Evolutionary conservation across 2,797 vertebrate genomes (phyloP).

Genomic region (Lepidocolaptes lacrymiger): DNA sequence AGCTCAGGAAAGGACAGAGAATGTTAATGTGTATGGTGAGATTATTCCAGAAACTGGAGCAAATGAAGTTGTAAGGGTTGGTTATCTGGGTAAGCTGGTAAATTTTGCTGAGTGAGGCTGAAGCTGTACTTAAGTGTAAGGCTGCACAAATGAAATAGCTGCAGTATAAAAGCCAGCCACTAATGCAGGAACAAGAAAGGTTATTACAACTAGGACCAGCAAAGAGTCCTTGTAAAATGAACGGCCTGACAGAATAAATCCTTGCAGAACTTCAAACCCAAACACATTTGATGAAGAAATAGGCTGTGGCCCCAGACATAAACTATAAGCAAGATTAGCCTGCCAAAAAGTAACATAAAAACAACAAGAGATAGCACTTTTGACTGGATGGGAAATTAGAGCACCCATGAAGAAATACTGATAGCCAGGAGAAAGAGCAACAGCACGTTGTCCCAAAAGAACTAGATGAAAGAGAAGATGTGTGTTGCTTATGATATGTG

Average conservation of each 20-base stretch:
- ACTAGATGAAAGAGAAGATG: not conserved
- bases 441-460: not conserved
- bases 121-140: not conserved
- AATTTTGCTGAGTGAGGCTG: not conserved
- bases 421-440: not conserved
- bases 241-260: not conserved
- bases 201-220: not conserved
- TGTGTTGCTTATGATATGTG: not conserved
- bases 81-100: not conserved
- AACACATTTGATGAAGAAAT: not conserved
- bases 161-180: not conserved
- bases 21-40: not conserved
- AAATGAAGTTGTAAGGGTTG: not conserved
- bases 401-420: not conserved
- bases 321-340: not conserved
- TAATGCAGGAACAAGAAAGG: not conserved
- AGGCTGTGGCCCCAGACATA: not conserved
- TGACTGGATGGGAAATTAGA: not conserved
- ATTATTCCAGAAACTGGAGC: not conserved
- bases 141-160: not conserved
- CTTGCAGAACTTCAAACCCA: not conserved
- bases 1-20: not conserved
- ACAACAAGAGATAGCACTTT: not conserved
- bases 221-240: not conserved
- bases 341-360: not conserved